phyloP scores from a whole-genome alignment of 2,797 vertebrate species.

The Thaleichthys pacificus region DNA sequence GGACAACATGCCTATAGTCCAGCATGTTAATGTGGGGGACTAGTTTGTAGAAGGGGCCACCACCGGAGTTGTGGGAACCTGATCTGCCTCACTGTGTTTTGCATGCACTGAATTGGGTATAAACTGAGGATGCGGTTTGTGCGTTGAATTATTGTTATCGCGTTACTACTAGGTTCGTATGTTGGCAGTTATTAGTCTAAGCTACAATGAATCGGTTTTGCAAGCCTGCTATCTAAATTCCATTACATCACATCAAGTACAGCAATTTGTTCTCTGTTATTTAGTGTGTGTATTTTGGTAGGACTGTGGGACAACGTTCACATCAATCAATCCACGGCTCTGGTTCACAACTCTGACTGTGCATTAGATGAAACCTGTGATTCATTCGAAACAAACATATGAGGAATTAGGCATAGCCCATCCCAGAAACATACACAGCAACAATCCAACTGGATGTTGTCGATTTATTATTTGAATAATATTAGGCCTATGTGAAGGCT shows the following conservation, averaged over 20 bases:
- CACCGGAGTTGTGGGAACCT: conserved; percentile 45
- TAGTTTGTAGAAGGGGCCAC: conserved; percentile 56
- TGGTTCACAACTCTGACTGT: neutral
- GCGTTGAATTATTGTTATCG: neutral
- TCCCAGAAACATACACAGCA: neutral
- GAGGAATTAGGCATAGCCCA: too few species aligned
- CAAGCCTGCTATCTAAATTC: neutral
- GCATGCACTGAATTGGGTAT: neutral
- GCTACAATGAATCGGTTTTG: neutral
- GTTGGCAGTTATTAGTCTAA: neutral
- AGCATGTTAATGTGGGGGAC: neutral
- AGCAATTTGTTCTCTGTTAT: neutral
- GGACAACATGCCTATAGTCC: neutral
- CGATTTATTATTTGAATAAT: neutral
- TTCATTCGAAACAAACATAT: neutral
- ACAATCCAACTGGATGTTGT: neutral
- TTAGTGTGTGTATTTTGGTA: neutral
- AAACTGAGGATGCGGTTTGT: neutral
- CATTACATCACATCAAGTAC: neutral
- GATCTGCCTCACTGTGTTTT: conserved; percentile 3
- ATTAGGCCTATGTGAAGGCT: neutral
- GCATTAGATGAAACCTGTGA: neutral
- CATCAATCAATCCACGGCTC: neutral
- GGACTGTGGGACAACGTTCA: neutral
- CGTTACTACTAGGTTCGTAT: neutral